Conservation (phyloP, 2,797 vertebrate genomes). For the Catostomus latipinnis region DNA sequence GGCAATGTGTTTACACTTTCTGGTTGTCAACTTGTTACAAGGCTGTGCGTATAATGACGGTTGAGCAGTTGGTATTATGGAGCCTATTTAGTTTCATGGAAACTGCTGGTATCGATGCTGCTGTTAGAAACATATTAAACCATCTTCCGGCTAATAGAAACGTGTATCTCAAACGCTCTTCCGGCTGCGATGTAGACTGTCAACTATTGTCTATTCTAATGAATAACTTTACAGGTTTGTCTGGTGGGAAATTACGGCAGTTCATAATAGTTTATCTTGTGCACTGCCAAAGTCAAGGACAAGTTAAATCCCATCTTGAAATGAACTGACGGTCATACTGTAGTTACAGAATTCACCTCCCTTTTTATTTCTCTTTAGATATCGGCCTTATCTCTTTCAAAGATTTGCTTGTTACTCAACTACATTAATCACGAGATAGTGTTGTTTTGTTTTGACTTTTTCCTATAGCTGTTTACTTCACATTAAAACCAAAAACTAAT, state of each 20-base stretch:
- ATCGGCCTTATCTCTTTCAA: neutral
- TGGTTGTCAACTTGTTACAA: neutral
- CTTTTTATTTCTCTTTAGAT: neutral
- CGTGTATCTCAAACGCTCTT: neutral
- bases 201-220: neutral
- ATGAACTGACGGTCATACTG: neutral
- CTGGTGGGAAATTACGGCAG: neutral
- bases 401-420: neutral
- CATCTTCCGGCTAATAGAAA: neutral
- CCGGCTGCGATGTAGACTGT: neutral
- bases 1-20: neutral
- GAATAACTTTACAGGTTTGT: neutral
- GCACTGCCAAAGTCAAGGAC: neutral
- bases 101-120: neutral
- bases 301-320: neutral
- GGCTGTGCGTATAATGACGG: neutral
- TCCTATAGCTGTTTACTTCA: neutral
- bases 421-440: neutral
- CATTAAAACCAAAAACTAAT: neutral
- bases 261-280: slow-evolving; percentile 6
- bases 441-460: neutral
- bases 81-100: slow-evolving; percentile 6
- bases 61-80: neutral
- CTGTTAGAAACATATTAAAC: slow-evolving; percentile 6
- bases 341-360: neutral